Base-by-base conservation (phyloP, 2,797 vertebrate species). In the Syngnathus rostellatus region DNA sequence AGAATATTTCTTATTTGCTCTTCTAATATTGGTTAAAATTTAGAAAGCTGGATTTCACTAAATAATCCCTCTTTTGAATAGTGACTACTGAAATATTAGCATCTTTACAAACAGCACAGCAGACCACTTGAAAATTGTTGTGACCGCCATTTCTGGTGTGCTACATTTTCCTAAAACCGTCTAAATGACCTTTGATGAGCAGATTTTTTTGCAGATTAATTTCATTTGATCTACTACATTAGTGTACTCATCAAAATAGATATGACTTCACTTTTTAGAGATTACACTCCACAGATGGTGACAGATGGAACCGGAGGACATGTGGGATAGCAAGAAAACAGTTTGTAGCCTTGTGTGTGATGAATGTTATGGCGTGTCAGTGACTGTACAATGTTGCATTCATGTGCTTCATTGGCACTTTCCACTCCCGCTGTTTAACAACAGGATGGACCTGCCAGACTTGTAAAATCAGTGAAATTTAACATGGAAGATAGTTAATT, bases 141-240 rank as follows among this genome's bases (percentile, higher is more conserved):
- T 31, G 6, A 31, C 21, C 9, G 25, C 25, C 6, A 11, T 31
- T 14, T 50, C 1, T 2, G 46, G 9, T 70, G 16, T 69, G 8
- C 21, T 63, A 21, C 57, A n/a, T 57, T 73, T 66, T 55, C 68
- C 11, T 64, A 8, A 31, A 51, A 63, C 67, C 12, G 61, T 8
- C n/a, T 53, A 61, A 74, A 66, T 67, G 41, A 79, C 70, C 70
- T 61, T 63, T 67, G 63, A 40, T 66, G 75, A 77, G 59, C 66
- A 69, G 69, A 57, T 74, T 66, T 58, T 71, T 79, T 72, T 62
- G 23, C 69, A 74, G 68, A 77, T 81, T 77, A 77, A 74, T 74
- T 19, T 50, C 67, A 67, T 38, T 60, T 80, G 82, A 81, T 77
- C 81, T 73, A 83, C 80, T 81, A 80, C 69, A 69, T 54, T 74